Evolutionary conservation across 2,888 invertebrate species (phyloP), one percentile per base, ranked within the genome.

Genomic region (Machimus atricapillus): DNA sequence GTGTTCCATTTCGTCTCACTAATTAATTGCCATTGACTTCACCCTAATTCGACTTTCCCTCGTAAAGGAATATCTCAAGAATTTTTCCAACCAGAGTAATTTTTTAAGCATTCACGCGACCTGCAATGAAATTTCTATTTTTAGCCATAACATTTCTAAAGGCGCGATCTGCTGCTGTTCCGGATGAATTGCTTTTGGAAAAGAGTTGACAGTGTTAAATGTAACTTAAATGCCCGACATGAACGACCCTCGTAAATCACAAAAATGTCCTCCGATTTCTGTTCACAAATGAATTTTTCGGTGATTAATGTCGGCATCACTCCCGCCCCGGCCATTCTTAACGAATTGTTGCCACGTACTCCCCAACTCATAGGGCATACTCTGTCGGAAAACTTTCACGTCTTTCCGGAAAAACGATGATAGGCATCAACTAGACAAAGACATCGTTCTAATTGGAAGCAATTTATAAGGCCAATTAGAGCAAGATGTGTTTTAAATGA

Each of bases 161-260:
- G 46, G 52, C 34, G 31, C 27, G 46, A 85, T 74, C 74, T 85
- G 85, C 14, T 52, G 12, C 40, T 74, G 43, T 85, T 43, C 74
- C 77, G 56, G 52, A 86, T 86, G 77, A 37, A 86, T 86, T 56
- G 77, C 43, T 43, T 16, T 43, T 23, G 77, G 37, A 52, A 76
- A 86, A 77, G 86, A 86, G 86, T 86, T 86, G 86, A 86, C 86
- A 86, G 86, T 86, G 86, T 77, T 86, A 86, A 86, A 86, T 86
- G 86, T 86, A 56, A 77, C 86, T 86, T 86, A 86, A 86, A 77
- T 56, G 77, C 52, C 86, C 77, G 77, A 77, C 86, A 86, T 43
- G 86, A 77, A 52, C 56, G 74, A 77, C 86, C 76, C 76, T 86
- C 86, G 86, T 86, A 77, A 86, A 86, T 86, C 86, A 86, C 86